Base-by-base conservation (phyloP, 2,797 vertebrate genomes). In the Hippopotamyrus pictus region DNA sequence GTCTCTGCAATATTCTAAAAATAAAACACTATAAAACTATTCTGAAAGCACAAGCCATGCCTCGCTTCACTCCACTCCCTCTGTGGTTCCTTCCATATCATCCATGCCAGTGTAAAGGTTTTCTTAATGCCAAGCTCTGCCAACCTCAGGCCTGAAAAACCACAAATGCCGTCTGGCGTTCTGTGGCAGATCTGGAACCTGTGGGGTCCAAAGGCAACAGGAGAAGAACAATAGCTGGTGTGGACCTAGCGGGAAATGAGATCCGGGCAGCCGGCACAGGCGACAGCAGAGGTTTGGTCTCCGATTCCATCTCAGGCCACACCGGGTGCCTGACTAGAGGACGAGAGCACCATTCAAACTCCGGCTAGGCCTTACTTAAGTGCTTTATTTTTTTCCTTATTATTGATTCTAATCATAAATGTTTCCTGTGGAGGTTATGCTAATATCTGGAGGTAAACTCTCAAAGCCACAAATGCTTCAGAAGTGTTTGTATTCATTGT, bases 341-440 rank as follows among this genome's bases (percentile, higher is more conserved):
- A 88, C 46, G 87, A 90, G 90, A 90, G 86, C 87, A 87, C 88
- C 91, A 65, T 90, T 59, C 87, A 92, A 90, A 88, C 89, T 92
- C 91, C 94, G 95, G 92, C 93, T 94, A 93, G 89, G 90, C 92
- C 91, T 94, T 86, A 93, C 94, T 95, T 94, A 87, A 88, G 89
- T 73, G 33, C 86, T 8, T 29, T 29, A 29, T 65, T 90, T 93
- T 87, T 90, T 91, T 90, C 92, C 90, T 88, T 92, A 94, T 93
- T 94, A 93, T 95, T 94, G 93, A 94, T 94, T 94, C 94, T 92
- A 92, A 94, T 95, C 93, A 93, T 95, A 95, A 95, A 93, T 88
- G 91, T 94, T 95, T 95, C 94, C 94, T 94, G 88, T 93, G 84
- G 92, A 69, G 91, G 92, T 94, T 88, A 90, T 92, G 92, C 93